A percentile compares a stretch with the other conserved stretches of the same genome.
Conservation (phyloP, 1,140 invertebrate species). For the Oncopodura yosiiana region DNA sequence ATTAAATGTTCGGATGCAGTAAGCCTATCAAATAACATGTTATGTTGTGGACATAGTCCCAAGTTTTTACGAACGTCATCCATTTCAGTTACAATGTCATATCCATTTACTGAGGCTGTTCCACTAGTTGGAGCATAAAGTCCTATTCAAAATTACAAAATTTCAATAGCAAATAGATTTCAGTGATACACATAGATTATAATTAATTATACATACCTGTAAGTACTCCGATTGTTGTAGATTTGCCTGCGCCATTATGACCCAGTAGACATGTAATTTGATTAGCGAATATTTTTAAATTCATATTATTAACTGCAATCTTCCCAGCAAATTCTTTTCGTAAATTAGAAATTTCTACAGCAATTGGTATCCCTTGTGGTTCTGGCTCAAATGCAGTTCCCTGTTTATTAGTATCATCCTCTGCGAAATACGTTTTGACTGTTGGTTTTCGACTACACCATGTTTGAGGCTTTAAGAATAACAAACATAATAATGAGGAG, state of each 20-base stretch:
- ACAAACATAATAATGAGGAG: background rate
- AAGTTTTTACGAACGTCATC: slow-evolving; percentile 54
- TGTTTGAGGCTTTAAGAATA: too few relatives aligned
- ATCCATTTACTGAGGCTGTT: slow-evolving; percentile 53
- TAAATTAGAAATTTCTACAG: slow-evolving; percentile 52
- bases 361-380: slow-evolving; percentile 45
- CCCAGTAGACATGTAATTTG: slow-evolving; percentile 59
- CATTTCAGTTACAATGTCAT: slow-evolving; percentile 53
- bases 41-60: slow-evolving; percentile 88
- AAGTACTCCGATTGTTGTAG: slow-evolving; percentile 68
- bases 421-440: too few relatives aligned
- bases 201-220: slow-evolving; percentile 51
- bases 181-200: background rate
- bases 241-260: slow-evolving; percentile 75
- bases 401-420: too few relatives aligned
- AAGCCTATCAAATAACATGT: slow-evolving; percentile 80
- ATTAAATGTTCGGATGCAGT: slow-evolving; percentile 80
- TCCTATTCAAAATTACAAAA: slow-evolving; percentile 39
- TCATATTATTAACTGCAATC: slow-evolving; percentile 56
- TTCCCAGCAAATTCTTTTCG: slow-evolving; percentile 47
- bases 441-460: too few relatives aligned
- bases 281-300: slow-evolving; percentile 57
- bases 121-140: slow-evolving; percentile 53
- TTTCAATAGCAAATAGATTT: background rate
- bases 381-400: slow-evolving; percentile 45